Base-by-base conservation (phyloP, 2,797 vertebrate genomes). In the Eleutherodactylus coqui region DNA sequence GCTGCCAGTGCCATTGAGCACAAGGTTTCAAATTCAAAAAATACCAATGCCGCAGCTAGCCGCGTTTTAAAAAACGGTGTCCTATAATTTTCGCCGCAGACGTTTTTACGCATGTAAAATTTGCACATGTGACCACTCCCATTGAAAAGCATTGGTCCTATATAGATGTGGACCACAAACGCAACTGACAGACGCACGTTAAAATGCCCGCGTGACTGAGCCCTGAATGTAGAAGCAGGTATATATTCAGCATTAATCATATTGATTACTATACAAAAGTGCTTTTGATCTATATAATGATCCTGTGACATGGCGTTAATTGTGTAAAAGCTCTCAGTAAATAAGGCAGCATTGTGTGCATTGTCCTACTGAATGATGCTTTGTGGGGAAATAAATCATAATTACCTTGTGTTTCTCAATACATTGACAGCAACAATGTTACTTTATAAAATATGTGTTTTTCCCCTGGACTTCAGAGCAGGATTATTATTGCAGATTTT, bases 401-500 rank as follows among this genome's bases (percentile, higher is more conserved):
- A 86, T 86, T 83, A 73, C 41, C 60, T 19, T n/a, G 21, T 49
- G 67, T 78, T 84, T 75, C 55, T 67, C 53, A 45, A 49, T 53
- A 10, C n/a, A 78, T 73, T 47, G 62, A 29, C 64, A 75, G 69
- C 17, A 32, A 83, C 34, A 58, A 70, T 73, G 81, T 38, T 82
- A 17, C 80, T 60, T n/a, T 83, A 60, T 41, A 83, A 73, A 41
- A 19, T 73, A 60, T 73, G 38, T 72, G 0, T 82, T 38, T 79
- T 70, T 49, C 75, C 47, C 36, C 27, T 49, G 34, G 69, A 76
- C 43, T 75, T 81, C 27, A 67, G 58, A 81, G 27, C 47, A 13
- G 55, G 69, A 76, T 64, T 73, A 75, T 79, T 87, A 84, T 84
- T 49, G 38, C 86, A 85, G 77, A 84, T 84, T 67, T 80, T 85